These are phyloP conservation scores for Mirza zaza DNA, from an alignment of 2,113 vertebrate species.

Conservation along the genomic window DNA sequence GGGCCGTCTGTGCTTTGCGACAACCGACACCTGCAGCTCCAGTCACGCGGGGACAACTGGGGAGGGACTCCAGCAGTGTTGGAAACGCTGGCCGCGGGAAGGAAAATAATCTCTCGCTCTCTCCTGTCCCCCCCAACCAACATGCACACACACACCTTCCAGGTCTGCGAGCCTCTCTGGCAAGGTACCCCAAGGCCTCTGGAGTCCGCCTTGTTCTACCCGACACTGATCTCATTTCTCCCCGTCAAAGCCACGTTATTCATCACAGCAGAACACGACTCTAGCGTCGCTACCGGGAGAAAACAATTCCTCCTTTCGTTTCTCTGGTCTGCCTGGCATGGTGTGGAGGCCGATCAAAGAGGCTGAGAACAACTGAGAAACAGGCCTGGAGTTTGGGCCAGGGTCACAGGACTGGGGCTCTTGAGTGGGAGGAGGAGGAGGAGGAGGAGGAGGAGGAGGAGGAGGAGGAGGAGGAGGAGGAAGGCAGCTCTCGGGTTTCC, in stretches of 20 bases:
- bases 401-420: background rate
- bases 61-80: background rate
- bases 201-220: background rate
- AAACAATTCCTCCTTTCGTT: background rate
- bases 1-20: background rate
- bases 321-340: background rate
- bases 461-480: too few relatives aligned
- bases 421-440: too few relatives aligned
- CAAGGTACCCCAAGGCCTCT: background rate
- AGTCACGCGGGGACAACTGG: background rate
- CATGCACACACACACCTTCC: background rate
- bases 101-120: background rate
- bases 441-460: too few relatives aligned
- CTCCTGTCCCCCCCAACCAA: fast-evolving
- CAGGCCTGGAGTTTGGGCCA: too few relatives aligned
- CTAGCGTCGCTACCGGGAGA: background rate
- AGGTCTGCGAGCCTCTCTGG: background rate
- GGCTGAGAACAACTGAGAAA: background rate
- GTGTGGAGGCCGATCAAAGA: background rate
- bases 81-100: background rate
- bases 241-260: background rate
- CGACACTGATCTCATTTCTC: background rate
- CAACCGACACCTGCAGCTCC: background rate
- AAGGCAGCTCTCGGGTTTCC: background rate
- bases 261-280: background rate